Conservation (phyloP, 2,797 vertebrate species). For the Danio tinwini region DNA sequence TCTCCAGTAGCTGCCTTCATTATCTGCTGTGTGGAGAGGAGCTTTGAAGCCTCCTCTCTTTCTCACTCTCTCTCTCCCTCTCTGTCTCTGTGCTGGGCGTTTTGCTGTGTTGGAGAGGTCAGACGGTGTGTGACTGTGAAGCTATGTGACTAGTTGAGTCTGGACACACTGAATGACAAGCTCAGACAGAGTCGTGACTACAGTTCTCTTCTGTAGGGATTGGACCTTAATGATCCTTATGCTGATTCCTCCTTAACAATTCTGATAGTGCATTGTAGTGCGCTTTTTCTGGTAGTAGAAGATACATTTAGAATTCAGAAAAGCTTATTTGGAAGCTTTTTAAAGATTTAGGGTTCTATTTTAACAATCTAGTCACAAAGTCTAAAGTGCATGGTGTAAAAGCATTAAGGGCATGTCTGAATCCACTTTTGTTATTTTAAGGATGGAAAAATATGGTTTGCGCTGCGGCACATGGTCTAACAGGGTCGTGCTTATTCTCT, state of each 20-base stretch:
- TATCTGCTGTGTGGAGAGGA: constrained; percentile 56
- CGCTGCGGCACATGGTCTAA: no score
- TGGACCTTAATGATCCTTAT: not conserved
- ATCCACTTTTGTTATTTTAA: no score
- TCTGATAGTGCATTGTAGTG: not conserved
- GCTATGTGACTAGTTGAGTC: constrained; percentile 74
- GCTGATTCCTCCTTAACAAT: not conserved
- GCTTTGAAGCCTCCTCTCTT: constrained; percentile 53
- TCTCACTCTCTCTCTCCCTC: constrained; percentile 37
- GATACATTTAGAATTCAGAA: not conserved
- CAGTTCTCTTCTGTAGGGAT: constrained; percentile 69
- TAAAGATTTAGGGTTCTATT: no score
- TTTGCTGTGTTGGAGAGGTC: constrained; percentile 79
- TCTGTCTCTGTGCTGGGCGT: constrained; percentile 66
- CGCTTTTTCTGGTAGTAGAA: not conserved
- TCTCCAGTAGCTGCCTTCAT: constrained; percentile 63
- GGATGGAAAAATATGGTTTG: no score
- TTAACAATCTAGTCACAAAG: no score
- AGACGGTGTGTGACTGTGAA: constrained; percentile 79
- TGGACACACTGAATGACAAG: constrained; percentile 74
- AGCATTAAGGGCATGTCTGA: no score
- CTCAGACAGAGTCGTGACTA: constrained; percentile 73
- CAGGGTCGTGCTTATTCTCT: no score
- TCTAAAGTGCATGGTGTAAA: no score
- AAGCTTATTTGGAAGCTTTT: no score